Conservation (phyloP, 2,888 invertebrate species). For the Deilephila elpenor region DNA sequence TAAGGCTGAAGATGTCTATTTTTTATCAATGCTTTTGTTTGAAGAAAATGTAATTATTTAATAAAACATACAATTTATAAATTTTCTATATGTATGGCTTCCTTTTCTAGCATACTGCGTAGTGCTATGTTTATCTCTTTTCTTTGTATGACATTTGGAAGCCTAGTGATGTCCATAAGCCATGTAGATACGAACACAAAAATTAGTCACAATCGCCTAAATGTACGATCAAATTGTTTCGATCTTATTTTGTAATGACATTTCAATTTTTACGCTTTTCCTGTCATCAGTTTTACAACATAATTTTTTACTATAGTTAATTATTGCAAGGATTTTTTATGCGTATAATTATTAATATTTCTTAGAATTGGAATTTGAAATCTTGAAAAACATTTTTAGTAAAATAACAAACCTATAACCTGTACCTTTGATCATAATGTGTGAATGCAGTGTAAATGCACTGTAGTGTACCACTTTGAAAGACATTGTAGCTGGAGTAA, state of each 20-base stretch:
- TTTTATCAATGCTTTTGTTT: not conserved
- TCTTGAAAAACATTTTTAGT: too few relatives aligned
- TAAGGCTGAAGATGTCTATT: not conserved
- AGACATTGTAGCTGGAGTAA: too few relatives aligned
- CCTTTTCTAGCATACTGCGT: not conserved
- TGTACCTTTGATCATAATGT: too few relatives aligned
- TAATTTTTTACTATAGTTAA: too few relatives aligned
- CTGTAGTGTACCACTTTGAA: too few relatives aligned
- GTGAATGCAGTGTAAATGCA: too few relatives aligned
- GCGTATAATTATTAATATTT: not conserved
- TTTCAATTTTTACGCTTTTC: too few relatives aligned
- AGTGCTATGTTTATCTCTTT: constrained; percentile 2
- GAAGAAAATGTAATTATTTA: not conserved
- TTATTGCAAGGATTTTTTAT: not conserved
- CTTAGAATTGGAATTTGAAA: too few relatives aligned
- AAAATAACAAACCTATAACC: too few relatives aligned
- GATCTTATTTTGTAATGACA: too few relatives aligned
- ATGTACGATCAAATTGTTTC: not conserved
- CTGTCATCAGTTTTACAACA: too few relatives aligned
- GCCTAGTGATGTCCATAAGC: not conserved
- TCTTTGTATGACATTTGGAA: not conserved
- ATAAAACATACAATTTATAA: not conserved
- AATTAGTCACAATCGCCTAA: not conserved
- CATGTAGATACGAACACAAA: not conserved
- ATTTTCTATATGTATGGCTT: not conserved